Percentiles rank a stretch among this genome's conserved stretches.
phyloP scores from a whole-genome alignment of 2,888 invertebrate species.

The Amblyteles armatorius region DNA sequence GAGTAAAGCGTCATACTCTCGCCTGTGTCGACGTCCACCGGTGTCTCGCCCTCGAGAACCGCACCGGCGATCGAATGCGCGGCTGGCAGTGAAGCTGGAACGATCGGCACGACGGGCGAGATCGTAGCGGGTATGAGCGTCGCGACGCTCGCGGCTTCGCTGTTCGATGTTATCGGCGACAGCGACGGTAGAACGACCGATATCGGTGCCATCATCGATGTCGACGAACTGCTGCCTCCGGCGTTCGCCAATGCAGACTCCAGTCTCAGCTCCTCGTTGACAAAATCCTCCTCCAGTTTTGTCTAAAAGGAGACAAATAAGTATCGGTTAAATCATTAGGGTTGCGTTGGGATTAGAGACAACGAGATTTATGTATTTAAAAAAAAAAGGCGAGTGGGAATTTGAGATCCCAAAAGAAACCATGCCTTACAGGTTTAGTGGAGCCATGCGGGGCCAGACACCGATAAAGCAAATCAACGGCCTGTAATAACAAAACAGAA shows the following conservation, averaged over 20 bases:
- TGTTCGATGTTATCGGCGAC: conserved; percentile 73
- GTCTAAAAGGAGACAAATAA: conserved; percentile 77
- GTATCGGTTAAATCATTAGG: not conserved
- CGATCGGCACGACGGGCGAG: conserved; percentile 73
- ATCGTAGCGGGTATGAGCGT: conserved; percentile 73
- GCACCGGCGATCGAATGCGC: conserved; percentile 70
- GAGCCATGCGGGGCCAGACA: conserved; percentile 85
- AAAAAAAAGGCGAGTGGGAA: conserved; percentile 52
- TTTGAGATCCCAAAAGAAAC: conserved; percentile 80
- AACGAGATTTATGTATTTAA: not conserved
- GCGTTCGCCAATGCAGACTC: conserved; percentile 68
- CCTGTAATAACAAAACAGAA: conserved; percentile 83
- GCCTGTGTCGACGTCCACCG: conserved; percentile 77
- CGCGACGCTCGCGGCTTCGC: conserved; percentile 72
- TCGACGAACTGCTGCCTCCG: conserved; percentile 50
- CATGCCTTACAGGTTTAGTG: conserved; percentile 85
- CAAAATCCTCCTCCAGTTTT: conserved; percentile 83
- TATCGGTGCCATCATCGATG: conserved; percentile 78
- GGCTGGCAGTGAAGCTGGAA: conserved; percentile 74
- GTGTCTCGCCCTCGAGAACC: conserved; percentile 76
- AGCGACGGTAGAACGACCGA: conserved; percentile 81
- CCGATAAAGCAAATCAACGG: conserved; percentile 85
- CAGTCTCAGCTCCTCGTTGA: conserved; percentile 80
- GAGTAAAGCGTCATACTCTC: conserved; percentile 78
- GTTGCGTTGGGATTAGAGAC: not conserved